A percentile compares a stretch with the other conserved stretches of the same genome.
These are phyloP conservation scores for Dimorphilus gyrociliatus DNA, from an alignment of 2,888 invertebrate species.

Conservation along the genomic window DNA sequence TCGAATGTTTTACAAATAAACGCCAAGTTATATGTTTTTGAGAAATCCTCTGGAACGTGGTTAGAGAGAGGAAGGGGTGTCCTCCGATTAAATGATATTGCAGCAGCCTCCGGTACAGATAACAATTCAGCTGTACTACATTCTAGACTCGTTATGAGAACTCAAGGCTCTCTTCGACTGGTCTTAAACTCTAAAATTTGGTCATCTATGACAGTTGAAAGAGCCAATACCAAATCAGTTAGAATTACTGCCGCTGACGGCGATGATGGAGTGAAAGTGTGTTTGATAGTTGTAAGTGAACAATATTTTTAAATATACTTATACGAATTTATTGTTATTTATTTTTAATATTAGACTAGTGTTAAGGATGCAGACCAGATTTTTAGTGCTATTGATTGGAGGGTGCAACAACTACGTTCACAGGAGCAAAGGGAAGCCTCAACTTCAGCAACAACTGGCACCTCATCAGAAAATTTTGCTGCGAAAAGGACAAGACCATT, in stretches of 20 bases:
- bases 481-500: too few relatives aligned
- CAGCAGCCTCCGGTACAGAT: too few relatives aligned
- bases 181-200: constrained; percentile 83
- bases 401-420: constrained; percentile 35
- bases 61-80: constrained; percentile 77
- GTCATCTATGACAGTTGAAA: constrained; percentile 77
- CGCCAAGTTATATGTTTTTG: constrained; percentile 68
- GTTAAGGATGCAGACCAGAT: constrained; percentile 54
- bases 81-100: constrained; percentile 64
- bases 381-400: constrained; percentile 46
- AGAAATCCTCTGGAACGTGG: constrained; percentile 53
- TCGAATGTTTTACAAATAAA: constrained; percentile 51
- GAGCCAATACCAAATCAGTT: constrained; percentile 68
- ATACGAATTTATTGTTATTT: constrained; percentile 1
- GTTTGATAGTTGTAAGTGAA: constrained; percentile 61
- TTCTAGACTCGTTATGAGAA: constrained; percentile 53
- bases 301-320: too few relatives aligned
- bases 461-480: too few relatives aligned
- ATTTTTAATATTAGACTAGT: constrained; percentile 42
- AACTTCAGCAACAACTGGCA: too few relatives aligned
- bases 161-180: constrained; percentile 69
- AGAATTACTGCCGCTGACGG: constrained; percentile 59
- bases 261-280: constrained; percentile 65
- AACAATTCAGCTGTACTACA: neutral
- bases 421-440: too few relatives aligned